phyloP scores from a whole-genome alignment of 1,140 invertebrate species.

The Drosophila lacteicornis region DNA sequence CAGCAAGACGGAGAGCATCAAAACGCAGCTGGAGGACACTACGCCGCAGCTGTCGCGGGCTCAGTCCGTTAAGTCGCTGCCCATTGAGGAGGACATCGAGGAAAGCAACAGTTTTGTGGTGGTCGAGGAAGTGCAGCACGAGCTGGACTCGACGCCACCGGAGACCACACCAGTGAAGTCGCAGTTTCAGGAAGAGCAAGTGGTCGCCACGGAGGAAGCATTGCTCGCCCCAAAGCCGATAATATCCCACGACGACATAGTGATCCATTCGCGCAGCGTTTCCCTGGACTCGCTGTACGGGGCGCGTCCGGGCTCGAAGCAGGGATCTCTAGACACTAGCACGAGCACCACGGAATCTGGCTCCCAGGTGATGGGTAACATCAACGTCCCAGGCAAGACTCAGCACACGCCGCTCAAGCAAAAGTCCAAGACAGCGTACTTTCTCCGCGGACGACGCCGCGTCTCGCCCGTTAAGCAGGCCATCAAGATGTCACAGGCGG shows the following conservation, averaged over 20 bases:
- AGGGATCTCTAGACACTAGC: constrained; percentile 56
- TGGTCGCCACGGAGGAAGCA: neutral
- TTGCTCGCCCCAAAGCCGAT: constrained; percentile 8
- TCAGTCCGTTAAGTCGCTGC: constrained; percentile 72
- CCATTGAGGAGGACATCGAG: constrained; percentile 79
- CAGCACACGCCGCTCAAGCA: constrained; percentile 67
- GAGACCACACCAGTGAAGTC: neutral
- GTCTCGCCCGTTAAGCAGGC: constrained; percentile 79
- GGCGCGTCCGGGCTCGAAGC: constrained; percentile 61
- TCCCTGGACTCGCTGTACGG: constrained; percentile 73
- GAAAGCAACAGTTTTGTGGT: constrained; percentile 73
- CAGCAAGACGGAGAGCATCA: constrained; percentile 79
- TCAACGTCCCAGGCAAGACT: constrained; percentile 20
- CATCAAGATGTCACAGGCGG: constrained; percentile 72
- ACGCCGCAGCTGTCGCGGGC: constrained; percentile 72
- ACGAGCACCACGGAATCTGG: constrained; percentile 57
- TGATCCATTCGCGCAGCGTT: constrained; percentile 55
- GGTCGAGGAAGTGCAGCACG: constrained; percentile 64
- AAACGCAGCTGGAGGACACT: constrained; percentile 72
- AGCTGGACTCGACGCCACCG: constrained; percentile 40
- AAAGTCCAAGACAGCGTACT: constrained; percentile 75
- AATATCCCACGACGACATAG: constrained; percentile 14
- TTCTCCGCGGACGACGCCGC: constrained; percentile 66
- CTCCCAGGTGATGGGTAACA: constrained; percentile 45
- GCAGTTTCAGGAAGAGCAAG: neutral